These are phyloP conservation scores for Mamestra configurata DNA, from an alignment of 1,140 invertebrate species.

Conservation along the genomic window DNA sequence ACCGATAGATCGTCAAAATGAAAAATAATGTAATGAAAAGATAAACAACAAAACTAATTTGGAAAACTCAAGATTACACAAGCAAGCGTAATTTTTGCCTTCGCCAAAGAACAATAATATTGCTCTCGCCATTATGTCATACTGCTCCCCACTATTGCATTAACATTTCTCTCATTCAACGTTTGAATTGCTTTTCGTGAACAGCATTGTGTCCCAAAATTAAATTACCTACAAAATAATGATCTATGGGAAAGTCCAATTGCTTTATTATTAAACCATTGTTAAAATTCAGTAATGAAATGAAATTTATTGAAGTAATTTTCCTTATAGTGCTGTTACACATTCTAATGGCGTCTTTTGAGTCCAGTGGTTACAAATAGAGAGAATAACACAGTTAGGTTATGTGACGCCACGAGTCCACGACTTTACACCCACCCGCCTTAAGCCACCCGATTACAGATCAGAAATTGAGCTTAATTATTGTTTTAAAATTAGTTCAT, in stretches of 20 bases:
- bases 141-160: too few species aligned
- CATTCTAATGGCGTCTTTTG: background rate
- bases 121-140: too few species aligned
- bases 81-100: too few species aligned
- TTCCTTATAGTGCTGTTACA: background rate
- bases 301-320: background rate
- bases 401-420: constrained; percentile 11
- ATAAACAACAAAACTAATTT: too few species aligned
- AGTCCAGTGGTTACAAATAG: background rate
- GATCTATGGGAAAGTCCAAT: background rate
- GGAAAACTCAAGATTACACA: too few species aligned
- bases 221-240: background rate
- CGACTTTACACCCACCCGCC: too few species aligned
- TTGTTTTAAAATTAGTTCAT: too few species aligned
- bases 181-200: background rate
- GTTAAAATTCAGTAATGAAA: background rate
- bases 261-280: background rate
- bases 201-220: constrained; percentile 2
- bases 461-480: too few species aligned
- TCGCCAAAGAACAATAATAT: too few species aligned
- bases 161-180: background rate
- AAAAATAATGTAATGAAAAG: too few species aligned
- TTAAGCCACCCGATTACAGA: too few species aligned
- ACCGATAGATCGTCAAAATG: too few species aligned
- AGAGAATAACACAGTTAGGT: background rate